Conservation (phyloP, 1,140 invertebrate species). For the Steinernema khuongi region DNA sequence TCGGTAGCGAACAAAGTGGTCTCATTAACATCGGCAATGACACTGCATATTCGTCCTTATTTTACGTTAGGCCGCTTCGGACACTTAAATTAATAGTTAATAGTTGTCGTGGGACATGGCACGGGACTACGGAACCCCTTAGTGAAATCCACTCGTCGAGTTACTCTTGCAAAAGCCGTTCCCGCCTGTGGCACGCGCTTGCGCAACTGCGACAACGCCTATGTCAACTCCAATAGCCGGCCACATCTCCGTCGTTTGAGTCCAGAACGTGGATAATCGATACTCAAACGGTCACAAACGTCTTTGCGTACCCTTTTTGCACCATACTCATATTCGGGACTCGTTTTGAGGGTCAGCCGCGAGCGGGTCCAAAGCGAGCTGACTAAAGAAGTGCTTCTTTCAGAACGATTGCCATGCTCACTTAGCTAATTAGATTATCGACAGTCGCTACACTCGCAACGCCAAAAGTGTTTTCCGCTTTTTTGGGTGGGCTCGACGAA, state of each 20-base stretch:
- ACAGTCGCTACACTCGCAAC: neutral
- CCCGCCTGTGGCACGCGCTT: conserved; percentile 3
- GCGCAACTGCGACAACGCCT: neutral
- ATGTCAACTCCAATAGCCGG: conserved; percentile 15
- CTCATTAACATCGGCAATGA: conserved; percentile 4
- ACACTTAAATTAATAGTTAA: conserved; percentile 8
- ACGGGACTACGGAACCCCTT: neutral
- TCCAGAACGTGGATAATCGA: conserved; percentile 11
- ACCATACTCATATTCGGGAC: neutral
- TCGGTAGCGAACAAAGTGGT: neutral
- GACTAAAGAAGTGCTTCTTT: neutral
- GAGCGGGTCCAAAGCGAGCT: neutral
- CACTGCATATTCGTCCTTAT: neutral
- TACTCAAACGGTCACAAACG: conserved; percentile 15
- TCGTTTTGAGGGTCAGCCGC: neutral
- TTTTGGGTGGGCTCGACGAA: neutral
- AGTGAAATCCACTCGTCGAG: neutral
- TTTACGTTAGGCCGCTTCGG: neutral
- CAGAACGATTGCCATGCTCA: conserved; percentile 12
- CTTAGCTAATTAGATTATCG: conserved; percentile 9
- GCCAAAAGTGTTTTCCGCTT: neutral
- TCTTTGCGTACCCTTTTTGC: conserved; percentile 7
- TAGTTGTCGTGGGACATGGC: neutral
- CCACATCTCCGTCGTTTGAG: neutral
- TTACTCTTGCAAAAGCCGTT: neutral